Evolutionary conservation across 2,113 vertebrate species (phyloP).

Genomic region (Campylorhamphus procurvoides): DNA sequence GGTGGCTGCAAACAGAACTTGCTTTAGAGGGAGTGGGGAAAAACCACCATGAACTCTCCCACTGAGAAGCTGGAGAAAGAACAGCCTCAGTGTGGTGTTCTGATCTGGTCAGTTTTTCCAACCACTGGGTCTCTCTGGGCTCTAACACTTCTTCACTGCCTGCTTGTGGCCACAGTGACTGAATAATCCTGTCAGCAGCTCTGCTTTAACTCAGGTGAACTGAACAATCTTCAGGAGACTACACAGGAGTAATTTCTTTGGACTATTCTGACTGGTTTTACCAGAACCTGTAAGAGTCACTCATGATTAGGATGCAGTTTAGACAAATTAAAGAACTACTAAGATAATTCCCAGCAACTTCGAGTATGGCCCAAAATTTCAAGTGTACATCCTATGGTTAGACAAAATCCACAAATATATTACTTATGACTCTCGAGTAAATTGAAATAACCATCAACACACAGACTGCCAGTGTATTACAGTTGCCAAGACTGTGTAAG

Average conservation of each 20-base stretch:
- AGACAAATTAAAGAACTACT: not conserved
- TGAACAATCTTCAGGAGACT: not conserved
- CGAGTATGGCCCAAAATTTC: not conserved
- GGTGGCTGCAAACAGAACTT: not conserved
- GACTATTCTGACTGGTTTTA: not conserved
- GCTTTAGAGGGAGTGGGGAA: not conserved
- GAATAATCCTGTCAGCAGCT: not conserved
- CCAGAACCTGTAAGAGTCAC: fast-evolving
- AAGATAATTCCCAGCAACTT: not conserved
- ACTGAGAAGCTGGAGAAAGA: not conserved
- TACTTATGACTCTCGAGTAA: not conserved
- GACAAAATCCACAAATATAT: not conserved
- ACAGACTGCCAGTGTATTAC: not conserved
- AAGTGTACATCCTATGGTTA: not conserved
- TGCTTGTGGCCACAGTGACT: not conserved
- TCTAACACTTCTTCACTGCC: not conserved
- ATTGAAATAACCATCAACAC: not conserved
- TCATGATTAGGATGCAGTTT: not conserved
- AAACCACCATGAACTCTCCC: not conserved
- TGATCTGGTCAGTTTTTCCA: not conserved
- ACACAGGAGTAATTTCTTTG: not conserved
- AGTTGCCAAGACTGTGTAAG: not conserved
- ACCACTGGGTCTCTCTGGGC: not conserved
- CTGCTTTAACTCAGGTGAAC: not conserved
- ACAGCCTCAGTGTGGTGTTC: not conserved